Percentiles rank a stretch among this genome's conserved stretches.
These are phyloP conservation scores for Naso thynnoides DNA, from an alignment of 2,797 vertebrate genomes.

Conservation along the genomic window DNA sequence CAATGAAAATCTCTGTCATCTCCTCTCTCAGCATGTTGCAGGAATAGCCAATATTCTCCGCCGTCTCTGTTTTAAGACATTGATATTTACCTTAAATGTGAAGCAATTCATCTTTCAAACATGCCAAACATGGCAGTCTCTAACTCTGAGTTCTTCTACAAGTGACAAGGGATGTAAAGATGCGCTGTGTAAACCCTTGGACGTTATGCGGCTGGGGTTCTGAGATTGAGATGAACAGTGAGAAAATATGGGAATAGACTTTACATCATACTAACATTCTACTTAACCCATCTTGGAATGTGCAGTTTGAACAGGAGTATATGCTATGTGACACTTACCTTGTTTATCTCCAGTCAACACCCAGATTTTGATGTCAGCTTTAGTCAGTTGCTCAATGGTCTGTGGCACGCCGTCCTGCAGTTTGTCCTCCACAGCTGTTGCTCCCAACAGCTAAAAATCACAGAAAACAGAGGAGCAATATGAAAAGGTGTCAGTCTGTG, in stretches of 20 bases:
- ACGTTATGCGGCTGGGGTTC: neutral
- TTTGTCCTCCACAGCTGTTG: conserved; percentile 96
- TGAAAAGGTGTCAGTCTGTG: neutral
- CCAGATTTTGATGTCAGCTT: conserved; percentile 95
- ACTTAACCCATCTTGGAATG: neutral
- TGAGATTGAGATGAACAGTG: neutral
- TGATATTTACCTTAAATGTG: neutral
- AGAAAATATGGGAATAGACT: neutral
- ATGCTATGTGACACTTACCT: conserved; percentile 78
- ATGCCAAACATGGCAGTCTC: neutral
- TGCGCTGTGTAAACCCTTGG: neutral
- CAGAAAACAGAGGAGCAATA: neutral
- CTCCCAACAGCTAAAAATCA: conserved; percentile 88
- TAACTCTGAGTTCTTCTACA: neutral
- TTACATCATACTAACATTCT: neutral
- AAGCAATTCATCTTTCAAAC: neutral
- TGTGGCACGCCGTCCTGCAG: conserved; percentile 94
- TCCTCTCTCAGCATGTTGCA: conserved; percentile 93
- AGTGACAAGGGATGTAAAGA: neutral
- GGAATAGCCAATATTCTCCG: conserved; percentile 94
- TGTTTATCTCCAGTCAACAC: conserved; percentile 96
- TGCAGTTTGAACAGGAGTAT: neutral
- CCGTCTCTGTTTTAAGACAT: conserved; percentile 86
- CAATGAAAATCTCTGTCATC: conserved; percentile 90
- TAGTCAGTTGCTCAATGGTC: conserved; percentile 90